Percentiles rank a stretch among this genome's conserved stretches.
Conservation (phyloP, 2,888 invertebrate species). For the Adelognathus sp. region DNA sequence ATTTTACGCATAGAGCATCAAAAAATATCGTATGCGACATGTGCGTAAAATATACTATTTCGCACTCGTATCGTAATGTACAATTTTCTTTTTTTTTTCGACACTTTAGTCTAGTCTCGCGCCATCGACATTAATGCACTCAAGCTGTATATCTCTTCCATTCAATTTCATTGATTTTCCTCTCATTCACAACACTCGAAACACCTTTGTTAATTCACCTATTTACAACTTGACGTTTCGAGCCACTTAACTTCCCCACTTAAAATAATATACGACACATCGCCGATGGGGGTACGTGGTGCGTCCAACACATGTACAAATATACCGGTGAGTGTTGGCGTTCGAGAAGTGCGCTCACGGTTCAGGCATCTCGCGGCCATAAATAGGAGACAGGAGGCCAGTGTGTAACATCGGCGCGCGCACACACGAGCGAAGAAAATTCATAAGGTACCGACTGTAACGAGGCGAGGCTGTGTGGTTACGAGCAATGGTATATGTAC, state of each 20-base stretch:
- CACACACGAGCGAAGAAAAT: conserved; percentile 47
- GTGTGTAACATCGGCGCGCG: conserved; percentile 16
- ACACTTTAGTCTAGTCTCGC: no score
- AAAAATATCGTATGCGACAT: no score
- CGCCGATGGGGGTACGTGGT: no score
- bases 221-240: conserved; percentile 53
- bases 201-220: conserved; percentile 47
- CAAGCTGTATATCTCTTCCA: neutral
- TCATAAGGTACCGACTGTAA: conserved; percentile 55
- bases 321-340: conserved; percentile 2
- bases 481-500: conserved; percentile 22
- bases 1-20: no score
- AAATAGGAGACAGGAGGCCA: conserved; percentile 19
- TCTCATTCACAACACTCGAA: neutral
- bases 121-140: neutral
- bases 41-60: no score
- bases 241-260: conserved; percentile 52
- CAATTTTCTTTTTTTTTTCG: no score
- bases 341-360: conserved; percentile 1
- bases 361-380: conserved; percentile 25
- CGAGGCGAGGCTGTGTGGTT: conserved; percentile 48
- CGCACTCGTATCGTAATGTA: no score
- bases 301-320: neutral
- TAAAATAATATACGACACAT: conserved; percentile 54
- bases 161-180: neutral